A percentile compares a stretch with the other conserved stretches of the same genome.
Evolutionary conservation across 1,140 invertebrate species (phyloP).

Genomic region (Drosophila ficusphila): DNA sequence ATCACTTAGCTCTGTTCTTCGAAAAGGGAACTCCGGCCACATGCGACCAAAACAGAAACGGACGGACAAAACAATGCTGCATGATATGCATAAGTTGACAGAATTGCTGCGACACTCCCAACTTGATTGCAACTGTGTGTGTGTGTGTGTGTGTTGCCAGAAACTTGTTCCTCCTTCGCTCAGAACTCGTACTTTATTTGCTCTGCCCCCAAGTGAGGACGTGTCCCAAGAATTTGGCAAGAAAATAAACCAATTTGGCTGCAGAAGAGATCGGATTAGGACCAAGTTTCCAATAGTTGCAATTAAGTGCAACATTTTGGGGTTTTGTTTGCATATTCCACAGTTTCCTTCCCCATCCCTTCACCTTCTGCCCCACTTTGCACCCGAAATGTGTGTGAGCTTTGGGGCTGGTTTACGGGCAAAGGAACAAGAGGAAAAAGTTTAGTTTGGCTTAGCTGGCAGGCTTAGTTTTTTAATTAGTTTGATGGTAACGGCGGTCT

Average conservation of each 20-base stretch:
- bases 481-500: conserved; percentile 52
- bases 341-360: neutral
- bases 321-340: conserved; percentile 62
- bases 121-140: neutral
- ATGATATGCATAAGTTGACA: conserved; percentile 41
- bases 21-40: neutral
- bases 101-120: conserved; percentile 18
- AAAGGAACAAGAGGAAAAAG: conserved; percentile 7
- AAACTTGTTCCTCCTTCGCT: neutral
- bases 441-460: conserved; percentile 21
- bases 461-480: conserved; percentile 74
- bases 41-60: neutral
- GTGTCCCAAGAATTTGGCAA: conserved; percentile 47
- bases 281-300: conserved; percentile 63
- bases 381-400: neutral
- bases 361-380: neutral
- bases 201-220: neutral
- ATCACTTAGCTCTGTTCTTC: conserved; percentile 15
- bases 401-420: conserved; percentile 7
- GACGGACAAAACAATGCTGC: neutral
- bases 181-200: neutral
- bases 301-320: conserved; percentile 75
- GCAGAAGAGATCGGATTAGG: conserved; percentile 24
- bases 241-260: conserved; percentile 70
- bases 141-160: neutral